These are phyloP conservation scores for Odontamblyopus lacepedii DNA, from an alignment of 2,797 vertebrate genomes.

Conservation along the genomic window DNA sequence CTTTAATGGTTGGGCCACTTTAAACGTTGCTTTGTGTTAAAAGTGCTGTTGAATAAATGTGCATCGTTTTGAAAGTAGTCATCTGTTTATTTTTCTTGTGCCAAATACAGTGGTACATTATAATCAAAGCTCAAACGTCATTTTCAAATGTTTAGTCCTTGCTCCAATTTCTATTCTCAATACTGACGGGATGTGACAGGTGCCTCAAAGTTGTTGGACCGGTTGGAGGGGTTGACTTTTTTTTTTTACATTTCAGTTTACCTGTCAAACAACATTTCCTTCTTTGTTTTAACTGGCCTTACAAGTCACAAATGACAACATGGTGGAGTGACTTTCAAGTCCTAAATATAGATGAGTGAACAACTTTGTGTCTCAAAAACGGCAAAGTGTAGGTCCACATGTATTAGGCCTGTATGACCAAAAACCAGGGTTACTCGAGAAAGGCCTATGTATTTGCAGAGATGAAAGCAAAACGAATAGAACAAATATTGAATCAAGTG, in stretches of 20 bases:
- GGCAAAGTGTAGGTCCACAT: neutral
- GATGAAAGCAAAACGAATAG: too few species aligned
- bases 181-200: neutral
- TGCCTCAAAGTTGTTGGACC: conserved; percentile 53
- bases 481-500: conserved; percentile 3
- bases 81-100: neutral
- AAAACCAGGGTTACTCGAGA: neutral
- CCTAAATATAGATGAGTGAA: too few species aligned
- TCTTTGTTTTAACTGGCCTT: conserved; percentile 22
- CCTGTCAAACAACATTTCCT: conserved; percentile 43
- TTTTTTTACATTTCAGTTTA: conserved; percentile 9
- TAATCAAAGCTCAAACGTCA: neutral
- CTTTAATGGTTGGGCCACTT: conserved; percentile 40
- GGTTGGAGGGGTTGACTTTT: conserved; percentile 40
- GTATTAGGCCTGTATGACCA: neutral
- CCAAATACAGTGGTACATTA: neutral
- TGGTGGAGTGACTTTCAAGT: neutral
- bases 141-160: neutral
- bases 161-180: neutral
- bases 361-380: neutral
- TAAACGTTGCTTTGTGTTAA: conserved; percentile 19
- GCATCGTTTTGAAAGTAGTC: neutral
- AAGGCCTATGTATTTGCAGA: neutral
- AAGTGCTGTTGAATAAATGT: conserved; percentile 52
- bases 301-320: neutral